Base-by-base conservation (phyloP, 1,140 invertebrate species). In the Euura lappo region DNA sequence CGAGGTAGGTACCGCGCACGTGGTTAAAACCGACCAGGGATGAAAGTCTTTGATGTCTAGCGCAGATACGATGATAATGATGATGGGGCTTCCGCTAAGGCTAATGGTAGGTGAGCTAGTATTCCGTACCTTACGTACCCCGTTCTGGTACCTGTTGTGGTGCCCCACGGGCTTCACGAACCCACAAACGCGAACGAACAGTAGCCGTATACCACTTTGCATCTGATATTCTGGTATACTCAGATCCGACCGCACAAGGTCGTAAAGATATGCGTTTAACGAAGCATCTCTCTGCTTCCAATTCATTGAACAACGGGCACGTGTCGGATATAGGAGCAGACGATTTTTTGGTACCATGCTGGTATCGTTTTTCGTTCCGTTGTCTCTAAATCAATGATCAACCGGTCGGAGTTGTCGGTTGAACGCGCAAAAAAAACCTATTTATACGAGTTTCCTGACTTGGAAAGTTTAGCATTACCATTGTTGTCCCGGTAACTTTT, bases 41-140 rank as follows among this genome's bases (percentile, higher is more conserved):
- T 76, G 76, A 77, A 80, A 78, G 77, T 80, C 80, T 83, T 84
- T 83, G 81, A 84, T 84, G 81, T 83, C 81, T 82, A 81, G 79
- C 75, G 73, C 74, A 82, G 81, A 84, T 84, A 83, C 75, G 77
- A 82, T 80, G 80, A 84, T 81, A 81, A 81, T 81, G 78, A 80
- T 75, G 79, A 81, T 74, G 79, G 76, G 51, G 3, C 51, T 60
- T 8, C 51, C 51, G 51, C 51, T 60, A 60, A 8, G 6, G 10
- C 13, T 60, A 60, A 60, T 60, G 51, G 51, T 60, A 60, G 51
- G 28, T 60, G 8, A 60, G 51, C 51, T n/a, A 6, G 51, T 28
- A 28, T n/a, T n/a, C 51, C 13, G 51, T n/a, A 28, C 28, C 28
- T 28, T 28, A 28, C 28, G 28, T 28, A 28, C 28, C 28, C 28